Evolutionary conservation across 2,113 vertebrate genomes (phyloP).

Genomic region (Lethenteron reissneri): DNA sequence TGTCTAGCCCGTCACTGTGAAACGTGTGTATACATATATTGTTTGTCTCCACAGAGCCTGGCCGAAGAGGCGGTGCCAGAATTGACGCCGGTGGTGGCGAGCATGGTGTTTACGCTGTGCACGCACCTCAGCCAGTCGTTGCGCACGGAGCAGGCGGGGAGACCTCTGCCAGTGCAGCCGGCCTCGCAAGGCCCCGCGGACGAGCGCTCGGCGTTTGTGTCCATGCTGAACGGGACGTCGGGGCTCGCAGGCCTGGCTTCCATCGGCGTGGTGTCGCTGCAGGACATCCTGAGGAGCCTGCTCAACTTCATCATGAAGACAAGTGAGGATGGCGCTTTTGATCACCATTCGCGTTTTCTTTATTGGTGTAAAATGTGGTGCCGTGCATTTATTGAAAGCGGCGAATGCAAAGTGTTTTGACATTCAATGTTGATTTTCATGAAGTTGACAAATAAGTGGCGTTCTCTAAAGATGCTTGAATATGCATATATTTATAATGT

Average conservation of each 20-base stretch:
- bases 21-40: no score
- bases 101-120: slow-evolving; percentile 4
- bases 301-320: slow-evolving; percentile 4
- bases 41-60: not conserved
- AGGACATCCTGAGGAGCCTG: not conserved
- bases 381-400: no score
- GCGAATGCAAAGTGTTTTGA: no score
- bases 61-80: slow-evolving; percentile 2
- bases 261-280: not conserved
- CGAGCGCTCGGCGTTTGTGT: not conserved
- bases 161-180: no score
- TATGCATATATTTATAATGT: no score
- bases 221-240: not conserved
- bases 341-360: no score
- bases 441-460: no score
- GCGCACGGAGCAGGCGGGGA: not conserved
- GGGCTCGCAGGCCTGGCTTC: slow-evolving; percentile 2
- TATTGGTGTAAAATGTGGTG: no score
- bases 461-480: no score
- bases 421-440: no score
- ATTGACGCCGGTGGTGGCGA: not conserved
- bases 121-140: not conserved
- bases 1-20: no score
- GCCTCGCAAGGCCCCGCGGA: not conserved
- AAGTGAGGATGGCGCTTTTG: not conserved